These are phyloP conservation scores for Melieria omissa DNA, from an alignment of 2,888 invertebrate genomes.

Conservation along the genomic window DNA sequence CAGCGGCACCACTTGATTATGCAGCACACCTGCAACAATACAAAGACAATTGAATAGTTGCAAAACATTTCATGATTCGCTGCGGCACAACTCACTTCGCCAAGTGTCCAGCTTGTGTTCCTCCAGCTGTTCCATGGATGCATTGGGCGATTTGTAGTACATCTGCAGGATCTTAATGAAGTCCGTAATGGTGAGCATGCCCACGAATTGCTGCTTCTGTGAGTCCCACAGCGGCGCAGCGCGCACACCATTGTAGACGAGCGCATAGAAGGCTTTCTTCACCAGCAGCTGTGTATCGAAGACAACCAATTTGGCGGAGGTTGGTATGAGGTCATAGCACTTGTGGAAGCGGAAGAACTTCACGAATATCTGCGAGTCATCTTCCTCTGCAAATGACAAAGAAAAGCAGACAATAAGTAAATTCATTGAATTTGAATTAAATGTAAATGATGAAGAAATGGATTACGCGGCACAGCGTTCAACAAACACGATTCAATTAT, in stretches of 20 bases:
- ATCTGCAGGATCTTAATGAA: constrained; percentile 98
- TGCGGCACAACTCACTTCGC: constrained; percentile 76
- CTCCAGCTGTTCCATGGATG: constrained; percentile 95
- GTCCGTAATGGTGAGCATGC: constrained; percentile 99
- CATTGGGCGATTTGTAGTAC: constrained; percentile 94
- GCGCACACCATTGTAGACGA: constrained; percentile 98
- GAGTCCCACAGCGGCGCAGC: constrained; percentile 99
- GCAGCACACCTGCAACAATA: constrained; percentile 76
- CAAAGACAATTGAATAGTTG: not conserved
- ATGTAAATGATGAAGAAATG: not conserved
- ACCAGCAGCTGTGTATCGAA: constrained; percentile 98
- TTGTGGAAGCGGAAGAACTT: constrained; percentile 99
- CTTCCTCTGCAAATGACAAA: constrained; percentile 79
- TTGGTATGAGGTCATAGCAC: constrained; percentile 99
- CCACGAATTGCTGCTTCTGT: constrained; percentile 89
- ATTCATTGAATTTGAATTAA: not conserved
- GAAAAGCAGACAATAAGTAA: constrained; percentile 8
- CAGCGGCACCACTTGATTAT: constrained; percentile 86
- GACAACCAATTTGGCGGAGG: constrained; percentile 98
- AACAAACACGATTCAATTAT: not conserved
- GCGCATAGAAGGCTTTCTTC: constrained; percentile 98
- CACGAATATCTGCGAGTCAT: constrained; percentile 96
- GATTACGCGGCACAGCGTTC: not conserved
- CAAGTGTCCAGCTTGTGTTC: constrained; percentile 97
- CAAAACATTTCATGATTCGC: not conserved